A percentile compares a stretch with the other conserved stretches of the same genome.
Conservation (phyloP, 2,797 vertebrate genomes). For the Phylloscopus collybita region DNA sequence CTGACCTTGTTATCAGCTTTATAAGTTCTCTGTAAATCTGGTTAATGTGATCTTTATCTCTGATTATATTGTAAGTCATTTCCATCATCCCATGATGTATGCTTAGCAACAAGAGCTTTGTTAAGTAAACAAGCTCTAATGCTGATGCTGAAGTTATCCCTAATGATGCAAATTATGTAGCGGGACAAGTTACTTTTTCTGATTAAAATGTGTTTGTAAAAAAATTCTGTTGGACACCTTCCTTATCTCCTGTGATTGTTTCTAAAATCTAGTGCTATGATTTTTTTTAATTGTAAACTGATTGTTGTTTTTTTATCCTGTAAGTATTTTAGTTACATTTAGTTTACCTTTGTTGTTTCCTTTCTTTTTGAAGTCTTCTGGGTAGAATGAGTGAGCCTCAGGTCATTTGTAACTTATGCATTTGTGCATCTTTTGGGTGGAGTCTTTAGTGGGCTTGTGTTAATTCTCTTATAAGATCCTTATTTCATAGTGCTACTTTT, state of each 20-base stretch:
- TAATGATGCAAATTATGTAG: background rate
- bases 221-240: background rate
- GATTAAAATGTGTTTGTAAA: background rate
- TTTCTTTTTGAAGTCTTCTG: background rate
- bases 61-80: background rate
- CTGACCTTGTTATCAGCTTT: background rate
- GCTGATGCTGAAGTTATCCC: background rate
- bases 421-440: background rate
- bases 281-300: background rate
- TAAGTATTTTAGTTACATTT: background rate
- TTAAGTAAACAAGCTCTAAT: background rate
- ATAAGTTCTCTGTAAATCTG: background rate
- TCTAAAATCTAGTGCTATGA: background rate
- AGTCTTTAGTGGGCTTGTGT: background rate
- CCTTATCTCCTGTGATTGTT: background rate
- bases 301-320: background rate
- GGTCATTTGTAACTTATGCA: background rate
- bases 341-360: background rate
- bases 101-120: background rate
- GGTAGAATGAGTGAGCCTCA: background rate
- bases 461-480: background rate
- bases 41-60: background rate
- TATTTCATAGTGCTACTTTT: slow-evolving; percentile 25
- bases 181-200: background rate
- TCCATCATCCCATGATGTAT: background rate